Percentiles rank a stretch among this genome's conserved stretches.
Evolutionary conservation across 2,113 vertebrate species (phyloP).

Genomic region (Pterophyllum scalare): DNA sequence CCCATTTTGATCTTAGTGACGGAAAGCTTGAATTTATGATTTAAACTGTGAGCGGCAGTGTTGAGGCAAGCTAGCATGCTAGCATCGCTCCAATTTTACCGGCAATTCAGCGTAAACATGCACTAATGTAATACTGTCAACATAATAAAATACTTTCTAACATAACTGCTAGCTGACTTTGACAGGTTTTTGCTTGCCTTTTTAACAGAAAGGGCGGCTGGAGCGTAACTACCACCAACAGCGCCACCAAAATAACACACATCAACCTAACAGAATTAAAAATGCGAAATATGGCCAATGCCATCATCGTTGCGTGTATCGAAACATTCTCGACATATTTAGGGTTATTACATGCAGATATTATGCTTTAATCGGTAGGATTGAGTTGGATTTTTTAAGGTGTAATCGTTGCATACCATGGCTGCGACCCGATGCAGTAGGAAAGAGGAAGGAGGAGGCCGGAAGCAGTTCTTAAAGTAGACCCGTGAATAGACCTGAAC

Average conservation of each 20-base stretch:
- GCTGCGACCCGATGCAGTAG: conserved; percentile 69
- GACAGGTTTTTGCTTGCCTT: background rate
- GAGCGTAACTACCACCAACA: rapidly evolving
- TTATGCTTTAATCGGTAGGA: background rate
- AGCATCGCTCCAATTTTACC: background rate
- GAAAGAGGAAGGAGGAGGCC: conserved; percentile 68
- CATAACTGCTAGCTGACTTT: rapidly evolving
- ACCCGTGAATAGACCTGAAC: background rate
- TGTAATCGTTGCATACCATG: conserved; percentile 70
- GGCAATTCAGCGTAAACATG: background rate
- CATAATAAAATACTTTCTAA: rapidly evolving
- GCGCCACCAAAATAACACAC: background rate
- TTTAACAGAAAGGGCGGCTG: background rate
- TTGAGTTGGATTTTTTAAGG: conserved; percentile 62
- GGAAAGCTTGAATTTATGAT: background rate
- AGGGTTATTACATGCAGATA: rapidly evolving
- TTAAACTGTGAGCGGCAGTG: background rate
- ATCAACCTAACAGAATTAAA: background rate
- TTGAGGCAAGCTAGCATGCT: conserved; percentile 16
- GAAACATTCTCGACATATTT: rapidly evolving
- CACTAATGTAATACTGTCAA: rapidly evolving
- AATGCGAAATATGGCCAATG: background rate
- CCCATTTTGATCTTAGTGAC: rapidly evolving
- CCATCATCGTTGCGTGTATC: rapidly evolving
- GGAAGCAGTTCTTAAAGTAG: conserved; percentile 64